Percentiles rank a stretch among this genome's conserved stretches.
These are phyloP conservation scores for Drosophila sulfurigaster DNA, from an alignment of 1,140 invertebrate genomes.

Conservation along the genomic window DNA sequence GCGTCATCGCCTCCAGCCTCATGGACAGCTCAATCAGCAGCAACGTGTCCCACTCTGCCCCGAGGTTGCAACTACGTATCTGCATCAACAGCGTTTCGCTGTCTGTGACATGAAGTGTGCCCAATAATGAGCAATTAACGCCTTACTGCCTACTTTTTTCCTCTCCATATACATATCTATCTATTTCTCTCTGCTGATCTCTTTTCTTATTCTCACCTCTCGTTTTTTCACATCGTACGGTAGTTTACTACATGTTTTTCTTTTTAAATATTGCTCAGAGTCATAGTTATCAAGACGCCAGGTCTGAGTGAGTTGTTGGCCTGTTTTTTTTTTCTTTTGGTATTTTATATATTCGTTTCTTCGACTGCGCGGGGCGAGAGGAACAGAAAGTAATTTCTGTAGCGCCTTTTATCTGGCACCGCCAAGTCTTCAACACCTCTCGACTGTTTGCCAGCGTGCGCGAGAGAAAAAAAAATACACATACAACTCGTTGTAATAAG, in stretches of 20 bases:
- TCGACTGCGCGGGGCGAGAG: conserved; percentile 44
- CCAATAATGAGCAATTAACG: conserved; percentile 84
- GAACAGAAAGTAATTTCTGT: conserved; percentile 72
- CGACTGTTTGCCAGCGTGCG: conserved; percentile 59
- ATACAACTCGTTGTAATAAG: conserved; percentile 79
- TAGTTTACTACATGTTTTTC: conserved; percentile 54
- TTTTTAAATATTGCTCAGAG: conserved; percentile 51
- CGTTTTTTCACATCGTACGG: conserved; percentile 26
- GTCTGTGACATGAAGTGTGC: conserved; percentile 83
- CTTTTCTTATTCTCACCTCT: neutral
- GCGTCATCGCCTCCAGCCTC: conserved; percentile 29
- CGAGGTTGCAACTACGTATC: conserved; percentile 19
- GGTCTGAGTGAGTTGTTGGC: conserved; percentile 38
- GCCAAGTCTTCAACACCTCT: conserved; percentile 82
- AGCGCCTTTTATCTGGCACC: conserved; percentile 82
- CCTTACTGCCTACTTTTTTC: conserved; percentile 74
- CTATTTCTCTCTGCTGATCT: neutral
- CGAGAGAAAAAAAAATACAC: conserved; percentile 31
- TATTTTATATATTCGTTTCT: conserved; percentile 31
- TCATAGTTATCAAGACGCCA: conserved; percentile 47
- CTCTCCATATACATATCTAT: conserved; percentile 22
- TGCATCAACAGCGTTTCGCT: conserved; percentile 58
- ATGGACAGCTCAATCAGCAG: conserved; percentile 71
- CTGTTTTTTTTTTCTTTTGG: conserved; percentile 33
- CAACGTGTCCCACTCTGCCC: conserved; percentile 3